Evolutionary conservation across 1,140 invertebrate genomes (phyloP).

Genomic region (Hermetia illucens): DNA sequence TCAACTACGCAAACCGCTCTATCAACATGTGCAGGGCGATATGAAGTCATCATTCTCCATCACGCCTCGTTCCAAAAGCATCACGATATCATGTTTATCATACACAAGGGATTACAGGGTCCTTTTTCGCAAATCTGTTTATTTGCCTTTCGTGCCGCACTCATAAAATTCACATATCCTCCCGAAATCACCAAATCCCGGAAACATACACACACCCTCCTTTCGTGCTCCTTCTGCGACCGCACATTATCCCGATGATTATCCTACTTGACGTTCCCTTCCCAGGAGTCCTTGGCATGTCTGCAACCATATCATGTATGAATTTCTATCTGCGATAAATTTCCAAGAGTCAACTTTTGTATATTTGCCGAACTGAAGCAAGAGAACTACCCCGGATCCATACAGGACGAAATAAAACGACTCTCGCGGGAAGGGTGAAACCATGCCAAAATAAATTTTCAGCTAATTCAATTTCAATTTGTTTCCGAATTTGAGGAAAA

Average conservation of each 20-base stretch:
- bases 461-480: not conserved
- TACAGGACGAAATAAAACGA: not conserved
- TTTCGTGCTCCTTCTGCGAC: too few relatives aligned
- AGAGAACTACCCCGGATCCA: too few relatives aligned
- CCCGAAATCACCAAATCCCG: not conserved
- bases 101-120: too few relatives aligned
- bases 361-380: too few relatives aligned
- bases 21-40: not conserved
- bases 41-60: not conserved
- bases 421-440: not conserved
- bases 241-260: too few relatives aligned
- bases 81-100: too few relatives aligned
- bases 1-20: not conserved
- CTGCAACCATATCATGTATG: not conserved
- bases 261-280: not conserved
- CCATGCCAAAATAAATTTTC: not conserved
- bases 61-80: not conserved
- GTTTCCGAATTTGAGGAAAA: constrained; percentile 1
- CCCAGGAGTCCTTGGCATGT: not conserved
- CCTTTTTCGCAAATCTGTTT: not conserved
- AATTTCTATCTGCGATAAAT: too few relatives aligned
- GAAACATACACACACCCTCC: not conserved
- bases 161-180: not conserved
- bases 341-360: too few relatives aligned
- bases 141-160: not conserved